These are phyloP conservation scores for Melanitta fusca DNA, from an alignment of 2,797 vertebrate genomes.

Conservation along the genomic window DNA sequence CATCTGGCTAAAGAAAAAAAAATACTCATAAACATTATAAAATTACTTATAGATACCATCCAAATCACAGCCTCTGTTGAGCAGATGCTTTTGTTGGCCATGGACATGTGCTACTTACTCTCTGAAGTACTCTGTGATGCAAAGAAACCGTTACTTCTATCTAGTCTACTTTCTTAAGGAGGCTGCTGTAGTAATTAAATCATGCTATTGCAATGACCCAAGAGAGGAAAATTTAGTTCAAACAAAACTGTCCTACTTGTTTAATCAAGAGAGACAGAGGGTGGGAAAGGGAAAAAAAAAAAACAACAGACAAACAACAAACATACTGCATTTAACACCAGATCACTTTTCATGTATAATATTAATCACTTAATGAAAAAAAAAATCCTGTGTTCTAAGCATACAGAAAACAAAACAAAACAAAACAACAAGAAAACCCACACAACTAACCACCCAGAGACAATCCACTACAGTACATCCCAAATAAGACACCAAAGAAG, in stretches of 20 bases:
- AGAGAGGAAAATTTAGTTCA: conserved; percentile 12
- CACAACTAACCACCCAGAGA: neutral
- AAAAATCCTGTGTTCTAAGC: neutral
- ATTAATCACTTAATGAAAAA: neutral
- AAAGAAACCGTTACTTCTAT: neutral
- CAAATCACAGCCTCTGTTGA: neutral
- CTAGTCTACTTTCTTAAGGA: neutral
- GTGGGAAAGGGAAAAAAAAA: neutral
- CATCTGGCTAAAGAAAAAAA: neutral
- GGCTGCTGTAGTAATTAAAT: neutral
- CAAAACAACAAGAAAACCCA: neutral
- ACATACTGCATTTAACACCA: neutral
- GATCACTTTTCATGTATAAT: neutral
- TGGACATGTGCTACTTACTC: neutral
- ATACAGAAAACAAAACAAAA: neutral
- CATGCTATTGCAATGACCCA: neutral
- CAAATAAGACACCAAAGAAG: neutral
- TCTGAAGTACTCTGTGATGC: neutral
- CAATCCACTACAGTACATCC: neutral
- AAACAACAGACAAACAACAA: neutral
- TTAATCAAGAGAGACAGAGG: neutral
- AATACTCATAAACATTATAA: neutral
- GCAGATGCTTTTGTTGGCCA: neutral
- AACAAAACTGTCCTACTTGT: neutral
- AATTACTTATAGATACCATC: accelerated